Evolutionary conservation across 2,888 invertebrate genomes (phyloP), one percentile per base, ranked within the genome.

Genomic region (Mythimna pallens): DNA sequence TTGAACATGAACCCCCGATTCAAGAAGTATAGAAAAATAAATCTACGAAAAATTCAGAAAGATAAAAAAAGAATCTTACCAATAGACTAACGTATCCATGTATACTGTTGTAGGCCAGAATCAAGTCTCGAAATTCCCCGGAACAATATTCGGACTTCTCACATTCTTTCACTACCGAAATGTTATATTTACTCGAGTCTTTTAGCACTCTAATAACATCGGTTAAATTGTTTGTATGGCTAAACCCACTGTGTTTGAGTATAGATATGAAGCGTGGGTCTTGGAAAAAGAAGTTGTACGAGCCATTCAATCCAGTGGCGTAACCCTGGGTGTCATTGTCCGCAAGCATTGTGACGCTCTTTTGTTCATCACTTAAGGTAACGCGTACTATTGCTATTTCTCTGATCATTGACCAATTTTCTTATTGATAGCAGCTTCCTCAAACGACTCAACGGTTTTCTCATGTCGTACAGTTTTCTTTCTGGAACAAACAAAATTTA

Each of bases 61-160:
- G 3, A 14, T 40, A 12, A 55, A 57, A 9, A 62, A 14, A 2
- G 25, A 43, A 36, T 93, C 97, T 97, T 89, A 99, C 98, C 92
- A 98, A 94, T 66, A 99, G 95, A 73, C 98, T 98, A 82, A 98
- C 97, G 92, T 98, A 98, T 73, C 98, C 98, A 91, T 99, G 99
- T 80, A 98, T 97, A 71, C 97, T 95, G 73, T 97, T 97, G 92
- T 98, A 98, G 0, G 96, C 96, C 5, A 96, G 90, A 43, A 98
- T 96, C 81, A 98, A 92, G 79, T 97, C 97, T 70, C 97, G 93
- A 71, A 97, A 95, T 69, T 96, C 95, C 0, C 97, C 97, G 12
- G 96, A 95, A 88, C 98, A 98, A 91, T 97, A 97, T 76, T 94
- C 93, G 3, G 93, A 91, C 17, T 88, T 88, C 40, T 92, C 91